Conservation (phyloP, 2,888 invertebrate genomes). For the Odontothrips loti region DNA sequence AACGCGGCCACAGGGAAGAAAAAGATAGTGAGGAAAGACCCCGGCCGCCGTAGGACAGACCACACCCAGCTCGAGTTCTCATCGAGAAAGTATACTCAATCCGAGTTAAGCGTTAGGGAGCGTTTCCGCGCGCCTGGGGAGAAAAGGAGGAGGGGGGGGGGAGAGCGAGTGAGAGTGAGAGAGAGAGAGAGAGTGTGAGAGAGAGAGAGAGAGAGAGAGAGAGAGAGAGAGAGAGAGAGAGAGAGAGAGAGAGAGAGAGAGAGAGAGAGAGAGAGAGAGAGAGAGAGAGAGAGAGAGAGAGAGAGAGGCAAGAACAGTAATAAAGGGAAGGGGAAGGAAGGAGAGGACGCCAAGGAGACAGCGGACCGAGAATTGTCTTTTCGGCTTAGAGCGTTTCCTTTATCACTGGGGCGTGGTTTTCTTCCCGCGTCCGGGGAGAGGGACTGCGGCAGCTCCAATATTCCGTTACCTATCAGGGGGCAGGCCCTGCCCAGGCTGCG, state of each 20-base stretch:
- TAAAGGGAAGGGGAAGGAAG: not conserved
- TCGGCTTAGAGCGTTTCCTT: not conserved
- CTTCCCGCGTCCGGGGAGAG: not conserved
- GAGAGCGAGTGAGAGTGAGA: slow-evolving; percentile 27
- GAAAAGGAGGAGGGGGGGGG: slow-evolving; percentile 35
- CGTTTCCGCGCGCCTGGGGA: slow-evolving; percentile 36
- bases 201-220: slow-evolving; percentile 19
- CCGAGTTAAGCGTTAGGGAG: slow-evolving; percentile 37
- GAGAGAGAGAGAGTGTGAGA: slow-evolving; percentile 29
- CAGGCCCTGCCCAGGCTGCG: not conserved
- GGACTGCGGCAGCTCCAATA: not conserved
- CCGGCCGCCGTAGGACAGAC: not conserved
- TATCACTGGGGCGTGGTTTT: not conserved
- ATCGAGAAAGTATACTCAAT: slow-evolving; percentile 7
- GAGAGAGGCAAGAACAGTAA: slow-evolving; percentile 21
- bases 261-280: slow-evolving; percentile 35
- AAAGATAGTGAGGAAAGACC: not conserved
- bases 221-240: slow-evolving; percentile 33
- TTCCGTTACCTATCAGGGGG: not conserved
- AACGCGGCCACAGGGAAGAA: not conserved
- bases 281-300: slow-evolving; percentile 32
- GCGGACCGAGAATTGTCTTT: slow-evolving; percentile 3
- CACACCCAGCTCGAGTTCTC: slow-evolving; percentile 35
- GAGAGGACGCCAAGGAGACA: not conserved
- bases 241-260: slow-evolving; percentile 34